These are phyloP conservation scores for Eupithecia inturbata DNA, from an alignment of 2,888 invertebrate species.

Conservation along the genomic window DNA sequence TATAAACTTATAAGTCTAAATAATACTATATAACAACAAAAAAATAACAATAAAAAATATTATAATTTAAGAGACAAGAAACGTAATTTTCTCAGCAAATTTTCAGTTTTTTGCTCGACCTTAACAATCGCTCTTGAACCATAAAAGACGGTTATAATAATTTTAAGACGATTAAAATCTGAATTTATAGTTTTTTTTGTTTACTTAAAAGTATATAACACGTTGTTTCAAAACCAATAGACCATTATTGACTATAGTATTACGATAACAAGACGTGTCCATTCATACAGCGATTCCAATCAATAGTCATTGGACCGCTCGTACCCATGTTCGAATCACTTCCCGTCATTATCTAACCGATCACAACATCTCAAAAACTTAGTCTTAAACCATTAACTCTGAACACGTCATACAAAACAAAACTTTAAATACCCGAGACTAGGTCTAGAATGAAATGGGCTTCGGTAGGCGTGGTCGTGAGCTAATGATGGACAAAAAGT, in stretches of 20 bases:
- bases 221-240: background rate
- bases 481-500: slow-evolving; percentile 54
- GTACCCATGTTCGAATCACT: slow-evolving; percentile 22
- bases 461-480: slow-evolving; percentile 38
- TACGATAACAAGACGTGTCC: background rate
- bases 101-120: background rate
- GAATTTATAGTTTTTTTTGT: background rate
- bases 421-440: slow-evolving; percentile 13
- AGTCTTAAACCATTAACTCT: slow-evolving; percentile 19
- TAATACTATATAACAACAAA: background rate
- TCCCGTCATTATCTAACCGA: slow-evolving; percentile 33
- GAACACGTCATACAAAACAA: slow-evolving; percentile 22
- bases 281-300: slow-evolving; percentile 13
- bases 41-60: too few relatives aligned
- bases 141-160: background rate
- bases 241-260: background rate
- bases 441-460: slow-evolving; percentile 24
- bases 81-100: background rate
- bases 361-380: slow-evolving; percentile 25
- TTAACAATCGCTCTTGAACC: too few relatives aligned
- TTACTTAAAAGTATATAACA: background rate
- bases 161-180: background rate
- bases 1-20: background rate
- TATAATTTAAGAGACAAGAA: background rate
- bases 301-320: slow-evolving; percentile 16